These are phyloP conservation scores for Podotricha telesiphe DNA, from an alignment of 2,888 invertebrate genomes.

Conservation along the genomic window DNA sequence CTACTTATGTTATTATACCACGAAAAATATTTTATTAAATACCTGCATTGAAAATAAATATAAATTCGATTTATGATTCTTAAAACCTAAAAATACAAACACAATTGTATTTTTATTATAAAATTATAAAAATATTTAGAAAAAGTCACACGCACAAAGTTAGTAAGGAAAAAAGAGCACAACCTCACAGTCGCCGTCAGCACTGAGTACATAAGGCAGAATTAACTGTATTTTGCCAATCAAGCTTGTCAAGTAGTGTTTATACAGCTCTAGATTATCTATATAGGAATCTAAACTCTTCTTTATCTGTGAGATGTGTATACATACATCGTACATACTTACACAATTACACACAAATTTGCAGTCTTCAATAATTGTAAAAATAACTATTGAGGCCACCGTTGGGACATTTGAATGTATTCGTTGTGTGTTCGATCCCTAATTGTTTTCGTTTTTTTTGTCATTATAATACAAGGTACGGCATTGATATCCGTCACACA, in stretches of 20 bases:
- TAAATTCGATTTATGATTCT: no score
- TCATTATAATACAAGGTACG: background rate
- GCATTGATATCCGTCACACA: background rate
- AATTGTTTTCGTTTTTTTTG: background rate
- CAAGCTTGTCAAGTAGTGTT: conserved; percentile 37
- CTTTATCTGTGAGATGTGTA: background rate
- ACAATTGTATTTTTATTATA: no score
- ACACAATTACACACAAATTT: background rate
- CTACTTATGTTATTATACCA: no score
- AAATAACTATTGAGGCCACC: background rate
- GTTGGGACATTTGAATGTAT: background rate
- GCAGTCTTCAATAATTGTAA: background rate
- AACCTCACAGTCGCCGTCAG: conserved; percentile 1
- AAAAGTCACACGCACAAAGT: background rate
- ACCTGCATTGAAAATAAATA: no score
- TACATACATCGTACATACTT: background rate
- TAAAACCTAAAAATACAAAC: no score
- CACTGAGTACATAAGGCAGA: conserved; percentile 30
- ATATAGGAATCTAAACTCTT: conserved; percentile 28
- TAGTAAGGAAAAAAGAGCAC: background rate
- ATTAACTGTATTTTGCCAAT: conserved; percentile 42
- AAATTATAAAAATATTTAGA: background rate
- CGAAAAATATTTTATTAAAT: no score
- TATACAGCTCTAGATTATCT: conserved; percentile 32
- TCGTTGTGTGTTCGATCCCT: background rate